A percentile compares a stretch with the other conserved stretches of the same genome.
Conservation (phyloP, 2,888 invertebrate species). For the Luperina nickerlii region DNA sequence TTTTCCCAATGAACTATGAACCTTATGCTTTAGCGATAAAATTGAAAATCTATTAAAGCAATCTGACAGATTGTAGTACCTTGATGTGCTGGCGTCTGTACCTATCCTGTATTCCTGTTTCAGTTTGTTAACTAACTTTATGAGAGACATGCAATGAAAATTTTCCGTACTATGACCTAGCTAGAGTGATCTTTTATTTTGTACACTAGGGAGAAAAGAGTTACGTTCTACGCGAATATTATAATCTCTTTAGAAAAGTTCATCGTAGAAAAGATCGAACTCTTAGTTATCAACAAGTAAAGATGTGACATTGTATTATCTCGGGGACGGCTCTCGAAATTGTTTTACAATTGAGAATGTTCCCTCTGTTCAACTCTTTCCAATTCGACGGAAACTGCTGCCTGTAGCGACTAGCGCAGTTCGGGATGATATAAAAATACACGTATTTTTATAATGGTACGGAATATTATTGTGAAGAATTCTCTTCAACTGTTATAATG, state of each 20-base stretch:
- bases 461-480: slow-evolving; percentile 19
- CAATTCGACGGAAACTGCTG: slow-evolving; percentile 54
- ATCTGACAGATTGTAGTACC: too few relatives aligned
- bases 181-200: background rate
- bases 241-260: slow-evolving; percentile 31
- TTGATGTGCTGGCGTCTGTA: too few relatives aligned
- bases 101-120: background rate
- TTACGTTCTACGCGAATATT: too few relatives aligned
- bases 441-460: slow-evolving; percentile 14
- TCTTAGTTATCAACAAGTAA: slow-evolving; percentile 52
- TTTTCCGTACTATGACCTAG: background rate
- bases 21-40: too few relatives aligned
- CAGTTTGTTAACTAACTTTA: background rate
- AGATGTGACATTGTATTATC: slow-evolving; percentile 67
- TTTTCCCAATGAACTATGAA: too few relatives aligned
- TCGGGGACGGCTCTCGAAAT: slow-evolving; percentile 39
- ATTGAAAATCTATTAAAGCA: too few relatives aligned
- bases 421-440: slow-evolving; percentile 44
- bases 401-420: slow-evolving; percentile 11
- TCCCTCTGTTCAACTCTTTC: slow-evolving; percentile 50
- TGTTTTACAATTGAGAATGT: slow-evolving; percentile 62
- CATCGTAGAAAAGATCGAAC: slow-evolving; percentile 41
- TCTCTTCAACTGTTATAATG: slow-evolving; percentile 43
- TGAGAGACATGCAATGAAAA: too few relatives aligned
- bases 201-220: background rate